Base-by-base conservation (phyloP, 1,140 invertebrate species). In the Cotesia chilonis region DNA sequence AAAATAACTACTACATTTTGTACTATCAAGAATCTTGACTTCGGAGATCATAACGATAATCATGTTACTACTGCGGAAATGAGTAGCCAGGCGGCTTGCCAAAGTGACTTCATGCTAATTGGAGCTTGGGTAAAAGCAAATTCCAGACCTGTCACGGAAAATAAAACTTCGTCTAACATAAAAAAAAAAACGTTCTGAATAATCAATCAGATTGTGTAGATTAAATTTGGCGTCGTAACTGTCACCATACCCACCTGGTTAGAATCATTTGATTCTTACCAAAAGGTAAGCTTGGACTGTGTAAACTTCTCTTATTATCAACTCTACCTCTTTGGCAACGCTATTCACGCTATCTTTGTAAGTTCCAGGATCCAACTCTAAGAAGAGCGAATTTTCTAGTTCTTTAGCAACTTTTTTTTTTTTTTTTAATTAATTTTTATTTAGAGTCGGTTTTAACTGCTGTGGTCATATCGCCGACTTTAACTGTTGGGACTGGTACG, bases 41-140 rank as follows among this genome's bases (percentile, higher is more conserved):
- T 94, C 92, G 5, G 96, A 92, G 47, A 99, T 89, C 20, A 98
- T 90, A 2, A 98, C 92, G 6, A 96, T 94, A 66, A 99, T 91
- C 4, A 98, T 83, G 85, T 99, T 98, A 20, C 97, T 97, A 79
- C 96, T 0, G 96, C 95, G 4, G 94, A 93, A 0, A 96, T 97
- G 0, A 98, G 81, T 36, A 97, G 87, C 94, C 96, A 99, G 1
- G 91, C 90, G 4, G 97, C 95, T 81, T 95, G 93, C 35, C 99
- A 83, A 0, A 99, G 90, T 0, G 96, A 95, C 81, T 97, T 98
- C 96, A 14, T 14, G 14, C 14, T 14, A 14, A 14, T 14, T 14
- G 14, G 14, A 14, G 96, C 94, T 89, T 98, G 91, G 4, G 92
- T 92, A 83, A 97, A 98, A 0, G 95, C 94, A 86, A 98, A 98